Base-by-base conservation (phyloP, 2,797 vertebrate species). In the Chelidonichthys spinosus region DNA sequence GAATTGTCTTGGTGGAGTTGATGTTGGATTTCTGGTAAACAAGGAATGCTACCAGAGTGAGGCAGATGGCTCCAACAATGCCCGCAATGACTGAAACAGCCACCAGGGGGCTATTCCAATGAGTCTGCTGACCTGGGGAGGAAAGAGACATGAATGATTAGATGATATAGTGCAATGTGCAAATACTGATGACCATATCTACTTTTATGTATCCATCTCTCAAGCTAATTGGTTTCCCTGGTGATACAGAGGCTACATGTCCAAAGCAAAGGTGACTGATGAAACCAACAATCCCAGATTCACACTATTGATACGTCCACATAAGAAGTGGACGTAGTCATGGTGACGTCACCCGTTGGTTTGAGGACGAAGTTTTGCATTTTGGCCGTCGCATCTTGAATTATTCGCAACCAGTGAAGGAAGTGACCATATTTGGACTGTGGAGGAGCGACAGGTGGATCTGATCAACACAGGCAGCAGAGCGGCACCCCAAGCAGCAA, bases 31-130 rank as follows among this genome's bases (percentile, higher is more conserved):
- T 82, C 8, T 68, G 65, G 74, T 89, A 83, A 42, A 83, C 17
- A 0, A 93, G 68, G 37, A 92, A 74, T 4, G 64, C 87, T 62
- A 90, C 47, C 65, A 91, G 58, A 40, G 53, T 32, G 2, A 93
- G 25, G 33, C 84, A 90, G 63, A 92, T 33, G 2, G 25, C 52
- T 4, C 87, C 91, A 0, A 90, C 8, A 6, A 91, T 43, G n/a
- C 80, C 91, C 0, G 88, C 90, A 11, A 84, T 63, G 0, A 93
- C 61, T 1, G 89, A 88, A 7, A 90, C 82, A 0, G 77, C 85
- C 60, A 90, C 33, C 66, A 89, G 18, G 0, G 82, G 72, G 0
- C 39, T 14, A 4, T 72, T 60, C 15, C 6, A 8, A 0, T 60
- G 3, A 18, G 9, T 7, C 43, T 72, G 4, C 11, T 70, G 15